Base-by-base conservation (phyloP, 2,888 invertebrate species). In the Erebia epiphron region DNA sequence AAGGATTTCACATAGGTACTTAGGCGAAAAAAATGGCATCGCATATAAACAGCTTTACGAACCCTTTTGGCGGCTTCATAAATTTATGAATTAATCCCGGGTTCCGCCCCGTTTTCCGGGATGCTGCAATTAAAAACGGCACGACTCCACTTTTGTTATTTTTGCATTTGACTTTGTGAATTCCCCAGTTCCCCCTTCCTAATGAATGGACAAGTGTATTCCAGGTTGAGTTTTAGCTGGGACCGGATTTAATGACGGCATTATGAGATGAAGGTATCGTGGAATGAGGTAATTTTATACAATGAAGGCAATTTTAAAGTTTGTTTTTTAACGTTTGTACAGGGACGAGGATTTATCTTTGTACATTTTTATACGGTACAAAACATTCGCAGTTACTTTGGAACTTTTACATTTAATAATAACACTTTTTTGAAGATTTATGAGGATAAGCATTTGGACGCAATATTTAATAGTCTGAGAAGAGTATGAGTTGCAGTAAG, bases 21-120 rank as follows among this genome's bases (percentile, higher is more conserved):
- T 14, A n/a, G 8, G 5, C 5, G 7, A 52, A n/a, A n/a, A 52
- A n/a, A 67, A 63, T 13, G 50, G 43, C 14, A 35, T 11, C 57
- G 50, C 71, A 49, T 69, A 54, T 50, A 61, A 56, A 50, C 54
- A 35, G 16, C 68, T 62, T 61, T 63, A 66, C 68, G 49, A 66
- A 66, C 71, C 73, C 75, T 72, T 75, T 63, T 66, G 62, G 71
- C 71, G 65, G 69, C 71, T 73, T 73, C 70, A 75, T 75, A 70
- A 75, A 75, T 75, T 71, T 73, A 75, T 73, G 71, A 75, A 72
- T 71, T 73, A 68, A 75, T 75, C 67, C 71, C 58, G 70, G 71
- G 67, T 66, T 68, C 71, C 62, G 70, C 5, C 70, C 72, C 67
- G 64, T 68, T 73, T 69, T 65, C 69, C 71, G 69, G 74, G 72